Conservation (phyloP, 2,888 invertebrate species). For the Venusia cambrica region DNA sequence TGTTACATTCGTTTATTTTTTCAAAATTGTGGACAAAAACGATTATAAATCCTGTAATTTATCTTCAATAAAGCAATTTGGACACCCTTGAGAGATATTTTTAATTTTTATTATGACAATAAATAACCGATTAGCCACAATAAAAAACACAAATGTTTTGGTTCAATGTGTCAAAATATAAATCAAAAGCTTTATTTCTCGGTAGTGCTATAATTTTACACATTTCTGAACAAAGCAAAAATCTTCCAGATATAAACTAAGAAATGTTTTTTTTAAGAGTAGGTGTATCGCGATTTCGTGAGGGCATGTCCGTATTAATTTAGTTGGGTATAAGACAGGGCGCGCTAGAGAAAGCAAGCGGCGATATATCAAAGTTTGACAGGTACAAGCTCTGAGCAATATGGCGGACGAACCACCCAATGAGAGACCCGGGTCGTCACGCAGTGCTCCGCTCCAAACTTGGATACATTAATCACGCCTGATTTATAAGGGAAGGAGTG, state of each 20-base stretch:
- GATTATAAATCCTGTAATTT: conserved; percentile 16
- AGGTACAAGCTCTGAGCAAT: conserved; percentile 78
- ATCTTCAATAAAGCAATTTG: conserved; percentile 26
- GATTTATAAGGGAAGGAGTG: conserved; percentile 79
- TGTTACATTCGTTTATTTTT: conserved; percentile 4
- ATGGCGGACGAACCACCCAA: conserved; percentile 79
- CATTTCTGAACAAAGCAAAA: conserved; percentile 59
- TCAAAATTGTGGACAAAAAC: conserved; percentile 6
- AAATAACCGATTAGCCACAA: conserved; percentile 57
- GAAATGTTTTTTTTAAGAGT: conserved; percentile 38
- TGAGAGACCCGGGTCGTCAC: conserved; percentile 74
- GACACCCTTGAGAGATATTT: conserved; percentile 42
- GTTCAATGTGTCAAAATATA: conserved; percentile 68
- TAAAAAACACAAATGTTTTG: conserved; percentile 66
- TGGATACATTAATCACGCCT: conserved; percentile 74
- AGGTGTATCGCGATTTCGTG: conserved; percentile 42
- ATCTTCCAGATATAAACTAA: conserved; percentile 55
- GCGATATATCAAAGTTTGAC: conserved; percentile 79
- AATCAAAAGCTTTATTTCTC: conserved; percentile 59
- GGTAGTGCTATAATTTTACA: conserved; percentile 64
- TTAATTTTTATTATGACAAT: conserved; percentile 63
- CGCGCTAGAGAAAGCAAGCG: conserved; percentile 70
- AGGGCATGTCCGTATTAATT: conserved; percentile 49
- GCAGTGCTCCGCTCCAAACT: conserved; percentile 61
- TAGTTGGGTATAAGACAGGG: conserved; percentile 68